These are phyloP conservation scores for Vannuccia rotundouncinata DNA, from an alignment of 2,888 invertebrate genomes.

Conservation along the genomic window DNA sequence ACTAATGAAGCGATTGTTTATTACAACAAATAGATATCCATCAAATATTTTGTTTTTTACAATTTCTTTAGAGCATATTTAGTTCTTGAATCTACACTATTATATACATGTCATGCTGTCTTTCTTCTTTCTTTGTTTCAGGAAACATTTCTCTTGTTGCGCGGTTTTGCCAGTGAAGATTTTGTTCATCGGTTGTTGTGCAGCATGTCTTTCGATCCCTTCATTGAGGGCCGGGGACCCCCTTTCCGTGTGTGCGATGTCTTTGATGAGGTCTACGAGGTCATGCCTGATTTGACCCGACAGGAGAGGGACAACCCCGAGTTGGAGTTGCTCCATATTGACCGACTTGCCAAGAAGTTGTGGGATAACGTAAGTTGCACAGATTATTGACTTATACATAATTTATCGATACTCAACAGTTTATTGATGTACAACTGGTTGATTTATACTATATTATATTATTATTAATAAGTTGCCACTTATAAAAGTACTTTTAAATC, in stretches of 20 bases:
- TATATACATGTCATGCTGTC: too few species aligned
- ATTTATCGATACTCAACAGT: too few species aligned
- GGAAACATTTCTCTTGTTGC: slow-evolving; percentile 28
- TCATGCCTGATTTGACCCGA: slow-evolving; percentile 22
- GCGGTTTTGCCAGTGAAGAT: slow-evolving; percentile 28
- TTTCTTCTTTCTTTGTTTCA: neutral
- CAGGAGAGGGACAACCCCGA: slow-evolving; percentile 4
- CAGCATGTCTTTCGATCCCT: slow-evolving; percentile 67
- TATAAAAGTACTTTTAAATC: too few species aligned
- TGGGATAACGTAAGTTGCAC: slow-evolving; percentile 31
- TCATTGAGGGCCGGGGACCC: slow-evolving; percentile 82
- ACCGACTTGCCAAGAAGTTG: slow-evolving; percentile 30
- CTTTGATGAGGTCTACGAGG: slow-evolving; percentile 70
- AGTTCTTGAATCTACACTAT: too few species aligned
- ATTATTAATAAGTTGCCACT: too few species aligned
- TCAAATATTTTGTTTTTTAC: too few species aligned
- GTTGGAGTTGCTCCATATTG: slow-evolving; percentile 28
- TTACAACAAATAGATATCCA: too few species aligned
- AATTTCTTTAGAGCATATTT: too few species aligned
- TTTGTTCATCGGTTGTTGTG: slow-evolving; percentile 28
- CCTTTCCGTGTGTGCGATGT: slow-evolving; percentile 91
- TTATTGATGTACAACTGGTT: too few species aligned
- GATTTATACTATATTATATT: too few species aligned
- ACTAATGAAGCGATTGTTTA: too few species aligned
- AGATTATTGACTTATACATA: neutral